Evolutionary conservation across 2,797 vertebrate genomes (phyloP), one percentile per base, ranked within the genome.

Genomic region (Zonotrichia albicollis): DNA sequence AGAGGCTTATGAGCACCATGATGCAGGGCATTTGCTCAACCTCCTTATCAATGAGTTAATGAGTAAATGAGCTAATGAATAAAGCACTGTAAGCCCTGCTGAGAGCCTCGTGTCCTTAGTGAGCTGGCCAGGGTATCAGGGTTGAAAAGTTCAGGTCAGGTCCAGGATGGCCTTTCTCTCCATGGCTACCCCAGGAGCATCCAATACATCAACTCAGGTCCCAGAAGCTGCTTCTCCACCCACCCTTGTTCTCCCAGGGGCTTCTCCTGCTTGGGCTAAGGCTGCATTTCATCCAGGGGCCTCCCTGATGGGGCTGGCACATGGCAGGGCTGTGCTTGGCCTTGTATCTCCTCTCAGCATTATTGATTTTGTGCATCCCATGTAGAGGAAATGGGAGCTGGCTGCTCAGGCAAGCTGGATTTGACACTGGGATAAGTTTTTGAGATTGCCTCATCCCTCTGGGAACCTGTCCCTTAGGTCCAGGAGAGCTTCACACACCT

Each of bases 11-110:
- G 50, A 72, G n/a, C 27, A 34, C 23, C 0, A 1, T 13, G 53
- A 20, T 88, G 65, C 36, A 73, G 22, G 14, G 36, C 19, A 89
- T 57, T 38, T 70, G 16, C 13, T 83, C 61, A 88, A 78, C 62
- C 74, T 88, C 62, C 9, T 73, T 65, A 81, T 61, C 2, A 3
- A 71, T 32, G 45, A 73, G 6, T 58, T 86, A 88, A 87, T 82
- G 62, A 91, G 84, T 62, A 84, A 94, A 93, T 82, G 79, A 80
- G 45, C 48, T 96, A 84, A 73, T 36, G 72, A 80, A 51, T 78
- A 77, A 94, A 77, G 60, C 40, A 25, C 22, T 30, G 22, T 54
- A 72, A 68, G 27, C 58, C 27, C 22, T 75, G 51, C 58, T 94
- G 93, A 85, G 78, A 90, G 36, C 40, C 21, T 27, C 20, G 10